Evolutionary conservation across 2,797 vertebrate genomes (phyloP).

Genomic region (Gephyroberyx darwinii): DNA sequence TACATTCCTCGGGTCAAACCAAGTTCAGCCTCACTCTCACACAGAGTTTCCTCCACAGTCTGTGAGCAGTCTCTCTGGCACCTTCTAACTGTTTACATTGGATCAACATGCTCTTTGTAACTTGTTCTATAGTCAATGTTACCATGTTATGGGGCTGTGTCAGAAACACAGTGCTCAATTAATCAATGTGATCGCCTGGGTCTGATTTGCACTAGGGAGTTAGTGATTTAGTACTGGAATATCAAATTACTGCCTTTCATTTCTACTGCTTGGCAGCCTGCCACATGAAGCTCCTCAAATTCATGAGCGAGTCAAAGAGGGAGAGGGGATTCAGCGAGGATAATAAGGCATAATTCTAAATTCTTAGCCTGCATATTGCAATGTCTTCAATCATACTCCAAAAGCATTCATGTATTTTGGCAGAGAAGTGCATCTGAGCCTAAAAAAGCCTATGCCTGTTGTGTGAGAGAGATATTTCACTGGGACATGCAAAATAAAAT

Average conservation of each 20-base stretch:
- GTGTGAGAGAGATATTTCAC: conserved; percentile 31
- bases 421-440: conserved; percentile 15
- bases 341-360: conserved; percentile 59
- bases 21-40: not conserved
- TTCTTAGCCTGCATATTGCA: conserved; percentile 39
- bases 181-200: conserved; percentile 45
- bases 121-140: conserved; percentile 20
- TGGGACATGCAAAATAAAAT: conserved; percentile 34
- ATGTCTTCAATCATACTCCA: conserved; percentile 46
- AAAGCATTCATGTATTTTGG: conserved; percentile 40
- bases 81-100: not conserved
- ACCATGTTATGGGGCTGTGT: conserved; percentile 29
- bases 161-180: conserved; percentile 55
- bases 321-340: conserved; percentile 51
- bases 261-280: conserved; percentile 64
- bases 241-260: conserved; percentile 68
- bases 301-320: conserved; percentile 62
- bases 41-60: not conserved
- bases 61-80: not conserved
- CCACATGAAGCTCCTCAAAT: conserved; percentile 65
- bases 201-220: conserved; percentile 49
- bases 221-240: conserved; percentile 59
- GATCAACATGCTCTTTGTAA: conserved; percentile 6
- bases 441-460: conserved; percentile 24
- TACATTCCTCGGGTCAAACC: not conserved